phyloP scores from a whole-genome alignment of 2,888 invertebrate genomes.

The Thumatha senex region DNA sequence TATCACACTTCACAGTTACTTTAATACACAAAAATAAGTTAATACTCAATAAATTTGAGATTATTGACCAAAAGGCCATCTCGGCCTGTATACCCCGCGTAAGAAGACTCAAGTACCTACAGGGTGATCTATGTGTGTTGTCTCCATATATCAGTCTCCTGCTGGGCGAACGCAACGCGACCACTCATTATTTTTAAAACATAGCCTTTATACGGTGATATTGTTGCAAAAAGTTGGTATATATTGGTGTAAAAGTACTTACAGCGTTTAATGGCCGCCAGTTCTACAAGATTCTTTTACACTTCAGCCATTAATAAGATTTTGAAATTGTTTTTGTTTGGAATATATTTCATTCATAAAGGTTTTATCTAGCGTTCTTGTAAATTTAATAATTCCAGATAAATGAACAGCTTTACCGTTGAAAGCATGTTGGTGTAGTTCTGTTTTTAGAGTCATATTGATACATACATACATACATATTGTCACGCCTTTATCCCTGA shows the following conservation, averaged over 20 bases:
- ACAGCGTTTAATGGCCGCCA: constrained; percentile 45
- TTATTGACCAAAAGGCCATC: constrained; percentile 39
- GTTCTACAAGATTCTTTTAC: constrained; percentile 29
- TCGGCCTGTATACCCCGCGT: constrained; percentile 35
- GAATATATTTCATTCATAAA: constrained; percentile 34
- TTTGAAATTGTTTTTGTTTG: constrained; percentile 30
- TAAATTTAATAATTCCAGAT: neutral
- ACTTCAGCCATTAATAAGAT: constrained; percentile 27
- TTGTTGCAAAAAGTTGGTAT: constrained; percentile 58
- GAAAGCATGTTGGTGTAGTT: no score
- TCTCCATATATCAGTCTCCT: constrained; percentile 55
- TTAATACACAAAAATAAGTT: neutral
- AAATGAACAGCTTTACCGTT: no score
- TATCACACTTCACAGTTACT: neutral
- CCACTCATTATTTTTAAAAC: constrained; percentile 66
- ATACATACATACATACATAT: no score
- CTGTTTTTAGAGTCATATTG: no score
- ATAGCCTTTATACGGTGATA: constrained; percentile 59
- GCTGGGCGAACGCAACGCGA: constrained; percentile 48
- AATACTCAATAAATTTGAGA: constrained; percentile 33
- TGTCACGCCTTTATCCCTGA: no score
- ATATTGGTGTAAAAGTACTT: constrained; percentile 35
- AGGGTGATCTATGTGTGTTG: constrained; percentile 58
- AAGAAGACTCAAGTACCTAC: constrained; percentile 47
- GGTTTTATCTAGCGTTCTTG: neutral